These are phyloP conservation scores for Drepana falcataria DNA, from an alignment of 2,888 invertebrate species.

Conservation along the genomic window DNA sequence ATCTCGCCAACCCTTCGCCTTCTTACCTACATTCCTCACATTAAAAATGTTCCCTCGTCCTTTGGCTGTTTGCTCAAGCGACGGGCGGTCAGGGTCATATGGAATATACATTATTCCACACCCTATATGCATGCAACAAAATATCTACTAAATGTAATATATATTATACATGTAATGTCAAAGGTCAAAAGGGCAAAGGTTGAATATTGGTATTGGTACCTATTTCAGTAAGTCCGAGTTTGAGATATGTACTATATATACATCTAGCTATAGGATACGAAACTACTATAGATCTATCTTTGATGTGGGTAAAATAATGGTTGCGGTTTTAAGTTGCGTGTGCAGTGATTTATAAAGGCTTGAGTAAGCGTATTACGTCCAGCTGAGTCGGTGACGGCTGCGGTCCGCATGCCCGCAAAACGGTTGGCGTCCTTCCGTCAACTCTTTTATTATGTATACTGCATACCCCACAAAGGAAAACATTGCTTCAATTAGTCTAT, in stretches of 20 bases:
- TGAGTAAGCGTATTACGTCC: slow-evolving; percentile 1
- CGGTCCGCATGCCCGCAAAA: slow-evolving; percentile 9
- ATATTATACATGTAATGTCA: background rate
- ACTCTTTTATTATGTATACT: slow-evolving; percentile 22
- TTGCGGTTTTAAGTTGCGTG: background rate
- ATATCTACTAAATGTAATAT: background rate
- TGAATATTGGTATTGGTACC: background rate
- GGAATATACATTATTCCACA: slow-evolving; percentile 5
- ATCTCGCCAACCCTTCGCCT: slow-evolving; percentile 42
- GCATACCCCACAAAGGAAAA: background rate
- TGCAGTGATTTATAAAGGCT: background rate
- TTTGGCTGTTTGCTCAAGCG: slow-evolving; percentile 29
- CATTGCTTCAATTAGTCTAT: background rate
- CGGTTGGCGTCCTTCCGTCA: slow-evolving; percentile 15
- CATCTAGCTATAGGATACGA: background rate
- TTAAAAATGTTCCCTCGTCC: slow-evolving; percentile 31
- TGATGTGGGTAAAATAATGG: background rate
- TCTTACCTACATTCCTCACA: slow-evolving; percentile 48
- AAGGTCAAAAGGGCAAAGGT: background rate
- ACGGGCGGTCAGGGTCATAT: slow-evolving; percentile 25
- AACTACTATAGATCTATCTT: background rate
- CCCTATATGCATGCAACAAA: no score
- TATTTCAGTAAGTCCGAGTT: no score
- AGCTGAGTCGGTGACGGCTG: slow-evolving; percentile 6
- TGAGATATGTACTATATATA: no score